Conservation (phyloP, 2,888 invertebrate species). For the Maniola hyperantus region DNA sequence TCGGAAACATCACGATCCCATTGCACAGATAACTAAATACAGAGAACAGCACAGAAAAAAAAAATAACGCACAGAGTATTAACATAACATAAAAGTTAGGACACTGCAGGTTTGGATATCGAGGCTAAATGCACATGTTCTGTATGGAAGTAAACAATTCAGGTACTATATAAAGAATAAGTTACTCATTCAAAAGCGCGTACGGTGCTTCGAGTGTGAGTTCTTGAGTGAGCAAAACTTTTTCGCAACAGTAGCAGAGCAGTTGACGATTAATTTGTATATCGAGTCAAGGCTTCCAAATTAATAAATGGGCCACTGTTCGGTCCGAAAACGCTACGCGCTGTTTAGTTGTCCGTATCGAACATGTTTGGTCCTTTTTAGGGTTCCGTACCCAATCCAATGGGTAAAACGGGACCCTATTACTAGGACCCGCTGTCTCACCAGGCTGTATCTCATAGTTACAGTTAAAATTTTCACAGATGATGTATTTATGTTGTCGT, state of each 20-base stretch:
- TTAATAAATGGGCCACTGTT: too few species aligned
- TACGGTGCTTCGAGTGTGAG: conserved; percentile 10
- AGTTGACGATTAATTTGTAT: too few species aligned
- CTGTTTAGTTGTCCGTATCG: too few species aligned
- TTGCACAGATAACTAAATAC: conserved; percentile 67
- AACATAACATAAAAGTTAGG: conserved; percentile 54
- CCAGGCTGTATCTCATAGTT: too few species aligned
- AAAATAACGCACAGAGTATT: conserved; percentile 67
- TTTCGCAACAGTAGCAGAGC: not conserved
- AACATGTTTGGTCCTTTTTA: too few species aligned
- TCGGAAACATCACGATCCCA: conserved; percentile 50
- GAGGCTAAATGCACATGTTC: conserved; percentile 63
- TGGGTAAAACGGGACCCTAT: too few species aligned
- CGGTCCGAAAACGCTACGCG: too few species aligned
- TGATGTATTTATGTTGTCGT: too few species aligned
- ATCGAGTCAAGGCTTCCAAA: too few species aligned
- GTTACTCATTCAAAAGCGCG: conserved; percentile 30
- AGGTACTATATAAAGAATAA: conserved; percentile 37
- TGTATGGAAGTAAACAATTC: conserved; percentile 34
- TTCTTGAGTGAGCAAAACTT: not conserved
- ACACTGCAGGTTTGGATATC: conserved; percentile 72
- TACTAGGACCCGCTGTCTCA: too few species aligned
- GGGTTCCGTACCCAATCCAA: too few species aligned
- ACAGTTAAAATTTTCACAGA: too few species aligned
- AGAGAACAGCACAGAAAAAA: conserved; percentile 68